phyloP scores from a whole-genome alignment of 2,888 invertebrate species.

The Watsonalla binaria region DNA sequence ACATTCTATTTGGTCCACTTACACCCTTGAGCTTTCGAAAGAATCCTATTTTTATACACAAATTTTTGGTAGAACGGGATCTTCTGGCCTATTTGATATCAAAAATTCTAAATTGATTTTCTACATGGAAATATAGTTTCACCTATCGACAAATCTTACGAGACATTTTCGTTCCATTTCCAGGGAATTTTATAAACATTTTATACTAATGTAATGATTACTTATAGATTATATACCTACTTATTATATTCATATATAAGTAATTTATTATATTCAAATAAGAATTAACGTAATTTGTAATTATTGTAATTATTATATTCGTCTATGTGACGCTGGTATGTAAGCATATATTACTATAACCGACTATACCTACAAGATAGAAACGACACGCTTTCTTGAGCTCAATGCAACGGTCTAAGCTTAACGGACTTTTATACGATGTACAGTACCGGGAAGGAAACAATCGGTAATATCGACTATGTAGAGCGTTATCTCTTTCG shows the following conservation, averaged over 20 bases:
- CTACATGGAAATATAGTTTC: not conserved
- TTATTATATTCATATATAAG: constrained; percentile 29
- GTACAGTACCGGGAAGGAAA: constrained; percentile 12
- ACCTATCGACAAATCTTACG: not conserved
- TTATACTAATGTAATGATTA: constrained; percentile 29
- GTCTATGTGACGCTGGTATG: constrained; percentile 73
- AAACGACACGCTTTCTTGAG: constrained; percentile 63
- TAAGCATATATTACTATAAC: constrained; percentile 47
- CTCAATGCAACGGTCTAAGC: constrained; percentile 61
- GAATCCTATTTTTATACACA: constrained; percentile 72
- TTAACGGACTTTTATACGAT: constrained; percentile 66
- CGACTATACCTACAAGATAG: constrained; percentile 32
- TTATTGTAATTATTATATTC: constrained; percentile 51
- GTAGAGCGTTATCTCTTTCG: too few relatives aligned
- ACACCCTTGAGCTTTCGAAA: constrained; percentile 71
- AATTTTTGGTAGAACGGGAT: constrained; percentile 59
- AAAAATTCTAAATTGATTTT: constrained; percentile 47
- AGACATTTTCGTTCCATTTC: constrained; percentile 35
- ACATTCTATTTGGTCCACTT: constrained; percentile 63
- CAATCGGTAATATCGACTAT: too few relatives aligned
- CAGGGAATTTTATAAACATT: constrained; percentile 35
- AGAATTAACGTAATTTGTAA: constrained; percentile 56
- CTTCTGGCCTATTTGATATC: constrained; percentile 46
- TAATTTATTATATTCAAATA: constrained; percentile 64
- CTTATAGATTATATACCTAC: constrained; percentile 12